Conservation (phyloP, 2,888 invertebrate genomes). For the Hedya salicella region DNA sequence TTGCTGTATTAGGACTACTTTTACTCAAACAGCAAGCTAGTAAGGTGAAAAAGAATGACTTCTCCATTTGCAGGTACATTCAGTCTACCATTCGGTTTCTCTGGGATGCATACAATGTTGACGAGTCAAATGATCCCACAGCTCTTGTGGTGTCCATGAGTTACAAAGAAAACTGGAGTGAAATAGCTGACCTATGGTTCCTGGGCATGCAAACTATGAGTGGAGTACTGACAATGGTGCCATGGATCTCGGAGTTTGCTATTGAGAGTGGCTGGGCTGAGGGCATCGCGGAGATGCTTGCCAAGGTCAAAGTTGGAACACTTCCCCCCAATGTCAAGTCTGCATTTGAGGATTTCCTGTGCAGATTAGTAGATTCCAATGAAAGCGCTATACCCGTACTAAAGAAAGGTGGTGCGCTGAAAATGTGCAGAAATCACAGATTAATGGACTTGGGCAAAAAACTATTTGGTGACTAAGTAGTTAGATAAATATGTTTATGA, state of each 20-base stretch:
- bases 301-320: conserved; percentile 92
- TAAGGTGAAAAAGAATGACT: conserved; percentile 94
- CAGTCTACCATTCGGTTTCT: conserved; percentile 95
- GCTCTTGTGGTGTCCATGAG: conserved; percentile 93
- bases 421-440: conserved; percentile 93
- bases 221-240: conserved; percentile 90
- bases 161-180: conserved; percentile 95
- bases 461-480: conserved; percentile 91
- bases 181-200: conserved; percentile 96
- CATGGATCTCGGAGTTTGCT: conserved; percentile 96
- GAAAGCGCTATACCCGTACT: conserved; percentile 89
- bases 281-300: conserved; percentile 92
- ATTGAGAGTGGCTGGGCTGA: conserved; percentile 98
- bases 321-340: conserved; percentile 93
- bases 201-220: conserved; percentile 97
- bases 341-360: conserved; percentile 95
- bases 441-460: conserved; percentile 96
- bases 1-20: conserved; percentile 92
- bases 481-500: conserved; percentile 20
- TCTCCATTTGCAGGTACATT: conserved; percentile 94
- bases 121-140: conserved; percentile 93
- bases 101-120: conserved; percentile 96
- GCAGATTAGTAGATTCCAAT: conserved; percentile 93
- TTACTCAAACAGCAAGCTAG: conserved; percentile 93
- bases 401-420: conserved; percentile 92